Evolutionary conservation across 2,888 invertebrate genomes (phyloP).

Genomic region (Dynastes hyllus): DNA sequence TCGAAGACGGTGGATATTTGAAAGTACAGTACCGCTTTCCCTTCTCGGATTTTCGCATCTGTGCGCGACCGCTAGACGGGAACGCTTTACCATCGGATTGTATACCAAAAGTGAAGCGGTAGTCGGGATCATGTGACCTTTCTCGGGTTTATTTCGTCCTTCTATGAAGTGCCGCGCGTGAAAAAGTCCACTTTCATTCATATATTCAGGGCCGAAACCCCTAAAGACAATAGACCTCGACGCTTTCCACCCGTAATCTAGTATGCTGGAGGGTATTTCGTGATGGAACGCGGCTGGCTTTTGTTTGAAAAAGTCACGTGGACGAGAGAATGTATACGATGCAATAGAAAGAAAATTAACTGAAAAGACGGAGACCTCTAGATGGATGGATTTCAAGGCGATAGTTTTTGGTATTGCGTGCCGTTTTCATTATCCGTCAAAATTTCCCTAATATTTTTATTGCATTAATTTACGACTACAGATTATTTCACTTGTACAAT

Average conservation of each 20-base stretch:
- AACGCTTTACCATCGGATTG: conserved; percentile 30
- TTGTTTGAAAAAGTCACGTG: conserved; percentile 43
- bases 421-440: background rate
- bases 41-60: conserved; percentile 35
- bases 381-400: conserved; percentile 23
- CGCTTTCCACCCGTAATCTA: conserved; percentile 37
- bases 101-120: conserved; percentile 8
- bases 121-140: conserved; percentile 32
- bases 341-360: conserved; percentile 40
- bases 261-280: conserved; percentile 42
- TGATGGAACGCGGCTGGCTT: conserved; percentile 44
- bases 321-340: conserved; percentile 10
- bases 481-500: too few relatives aligned
- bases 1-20: conserved; percentile 20
- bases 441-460: background rate
- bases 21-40: conserved; percentile 14
- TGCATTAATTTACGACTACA: too few relatives aligned
- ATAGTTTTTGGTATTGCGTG: conserved; percentile 12
- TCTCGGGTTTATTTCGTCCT: conserved; percentile 39
- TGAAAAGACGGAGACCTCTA: conserved; percentile 3
- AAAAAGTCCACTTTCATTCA: conserved; percentile 44
- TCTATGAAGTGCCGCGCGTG: conserved; percentile 33
- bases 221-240: conserved; percentile 39
- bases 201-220: conserved; percentile 39
- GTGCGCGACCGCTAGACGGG: conserved; percentile 24